Base-by-base conservation (phyloP, 2,888 invertebrate species). In the Cryptocheilus praepositus region DNA sequence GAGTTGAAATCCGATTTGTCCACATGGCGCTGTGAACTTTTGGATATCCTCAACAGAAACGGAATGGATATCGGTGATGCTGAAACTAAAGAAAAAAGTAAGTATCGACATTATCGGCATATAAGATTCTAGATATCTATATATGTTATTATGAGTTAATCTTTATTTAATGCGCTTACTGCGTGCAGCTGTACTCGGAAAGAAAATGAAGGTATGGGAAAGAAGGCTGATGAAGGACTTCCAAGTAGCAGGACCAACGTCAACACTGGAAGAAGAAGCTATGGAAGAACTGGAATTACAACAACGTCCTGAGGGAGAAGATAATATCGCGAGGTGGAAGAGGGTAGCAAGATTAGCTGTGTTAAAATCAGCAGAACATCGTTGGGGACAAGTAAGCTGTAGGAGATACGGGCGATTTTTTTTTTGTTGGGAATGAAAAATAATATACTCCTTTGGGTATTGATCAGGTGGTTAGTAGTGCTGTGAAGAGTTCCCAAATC, bases 1-100 rank as follows among this genome's bases (percentile, higher is more conserved):
- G 98, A 98, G 89, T 93, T 98, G 36, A 98, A 98, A 88, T 95
- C 95, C 81, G 98, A 98, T 82, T 95, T 98, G 51, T 96, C 97
- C 0, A 93, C 97, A 0, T 94, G 98, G 91, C 92, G 97, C 76
- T 98, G 95, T 85, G 98, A 98, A 86, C 91, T 98, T 76, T 90
- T 98, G 0, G 97, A 98, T 80, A 95, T 98, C 43, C 92, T 98
- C 56, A 93, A 93, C 74, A 94, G 92, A 86, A 98, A 96, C 83
- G 97, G 97, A 51, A 93, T 96, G 94, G 94, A 96, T 85, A 93
- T 95, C 0, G 93, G 94, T 0, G 92, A 92, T 51, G 94, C 93
- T 18, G 92, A 94, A 71, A 92, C 92, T 56, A 94, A 93, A 82
- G 95, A 95, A 81, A 94, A 93, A 88, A 91, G 95, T 95, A 85